phyloP scores from a whole-genome alignment of 64 coral and sea anemone species.

The Anthopleura sola region DNA sequence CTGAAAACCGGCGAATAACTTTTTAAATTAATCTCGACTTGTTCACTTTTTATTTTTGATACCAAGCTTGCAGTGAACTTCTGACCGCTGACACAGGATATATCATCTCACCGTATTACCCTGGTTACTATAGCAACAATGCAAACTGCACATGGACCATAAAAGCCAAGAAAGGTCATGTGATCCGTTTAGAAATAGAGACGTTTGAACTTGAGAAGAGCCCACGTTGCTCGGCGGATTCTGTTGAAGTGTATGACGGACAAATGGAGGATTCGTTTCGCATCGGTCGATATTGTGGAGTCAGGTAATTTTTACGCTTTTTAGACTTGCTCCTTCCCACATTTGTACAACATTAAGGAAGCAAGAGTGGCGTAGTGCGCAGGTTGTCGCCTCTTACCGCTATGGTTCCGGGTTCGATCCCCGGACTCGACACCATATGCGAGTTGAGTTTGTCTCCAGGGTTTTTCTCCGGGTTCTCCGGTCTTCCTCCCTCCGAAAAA shows the following conservation, averaged over 20 bases:
- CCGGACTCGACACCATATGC: no score
- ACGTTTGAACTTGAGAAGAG: constrained; percentile 33
- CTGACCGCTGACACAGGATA: constrained; percentile 21
- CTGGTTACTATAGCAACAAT: constrained; percentile 60
- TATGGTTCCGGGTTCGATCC: no score
- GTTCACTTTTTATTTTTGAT: background rate
- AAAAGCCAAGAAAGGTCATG: constrained; percentile 11
- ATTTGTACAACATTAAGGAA: background rate
- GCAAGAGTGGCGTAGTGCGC: no score
- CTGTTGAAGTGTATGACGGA: constrained; percentile 33
- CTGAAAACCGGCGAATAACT: no score
- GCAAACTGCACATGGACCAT: constrained; percentile 40
- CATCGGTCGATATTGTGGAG: constrained; percentile 36
- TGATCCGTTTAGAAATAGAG: constrained; percentile 50
- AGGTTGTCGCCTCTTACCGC: no score
- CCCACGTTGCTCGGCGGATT: constrained; percentile 40
- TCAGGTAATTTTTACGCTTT: no score
- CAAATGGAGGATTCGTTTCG: background rate
- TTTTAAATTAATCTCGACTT: background rate
- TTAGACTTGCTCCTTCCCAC: no score
- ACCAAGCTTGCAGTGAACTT: constrained; percentile 33
- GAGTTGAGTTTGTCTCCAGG: no score
- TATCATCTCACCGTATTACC: constrained; percentile 51
- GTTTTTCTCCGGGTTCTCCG: no score
- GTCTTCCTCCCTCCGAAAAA: no score